These are phyloP conservation scores for Sander lucioperca DNA, from an alignment of 2,113 vertebrate genomes.

Conservation along the genomic window DNA sequence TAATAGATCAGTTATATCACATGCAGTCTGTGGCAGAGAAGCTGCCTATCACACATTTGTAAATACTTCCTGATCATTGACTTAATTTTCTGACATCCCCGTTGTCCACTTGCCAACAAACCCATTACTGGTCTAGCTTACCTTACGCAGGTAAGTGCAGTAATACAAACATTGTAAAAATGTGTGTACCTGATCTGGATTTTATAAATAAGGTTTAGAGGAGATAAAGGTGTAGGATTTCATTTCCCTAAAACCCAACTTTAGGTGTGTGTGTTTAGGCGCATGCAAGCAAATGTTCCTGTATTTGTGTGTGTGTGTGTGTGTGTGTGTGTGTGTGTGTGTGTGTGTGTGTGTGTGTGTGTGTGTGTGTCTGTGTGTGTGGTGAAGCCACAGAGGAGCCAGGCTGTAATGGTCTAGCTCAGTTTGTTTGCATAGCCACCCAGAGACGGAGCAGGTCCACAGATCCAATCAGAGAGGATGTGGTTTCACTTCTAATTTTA, in stretches of 20 bases:
- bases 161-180: constrained; percentile 39
- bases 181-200: constrained; percentile 15
- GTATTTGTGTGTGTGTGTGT: constrained; percentile 24
- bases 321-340: constrained; percentile 28
- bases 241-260: constrained; percentile 20
- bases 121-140: constrained; percentile 22
- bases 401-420: constrained; percentile 59
- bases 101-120: constrained; percentile 37
- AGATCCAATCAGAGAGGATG: constrained; percentile 76
- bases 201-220: constrained; percentile 39
- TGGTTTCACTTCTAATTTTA: constrained; percentile 75
- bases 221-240: constrained; percentile 49
- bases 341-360: constrained; percentile 31
- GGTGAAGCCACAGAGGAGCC: constrained; percentile 46
- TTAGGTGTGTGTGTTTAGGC: constrained; percentile 11
- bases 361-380: constrained; percentile 16
- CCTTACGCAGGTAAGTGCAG: constrained; percentile 16
- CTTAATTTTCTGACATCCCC: constrained; percentile 8
- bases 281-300: not conserved
- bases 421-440: constrained; percentile 73
- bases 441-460: constrained; percentile 60
- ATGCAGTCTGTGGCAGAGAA: not conserved
- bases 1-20: constrained; percentile 4
- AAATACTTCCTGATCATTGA: constrained; percentile 27
- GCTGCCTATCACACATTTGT: constrained; percentile 7